phyloP scores from a whole-genome alignment of 1,140 invertebrate species.

The Pseudomyrmex dendroicus region DNA sequence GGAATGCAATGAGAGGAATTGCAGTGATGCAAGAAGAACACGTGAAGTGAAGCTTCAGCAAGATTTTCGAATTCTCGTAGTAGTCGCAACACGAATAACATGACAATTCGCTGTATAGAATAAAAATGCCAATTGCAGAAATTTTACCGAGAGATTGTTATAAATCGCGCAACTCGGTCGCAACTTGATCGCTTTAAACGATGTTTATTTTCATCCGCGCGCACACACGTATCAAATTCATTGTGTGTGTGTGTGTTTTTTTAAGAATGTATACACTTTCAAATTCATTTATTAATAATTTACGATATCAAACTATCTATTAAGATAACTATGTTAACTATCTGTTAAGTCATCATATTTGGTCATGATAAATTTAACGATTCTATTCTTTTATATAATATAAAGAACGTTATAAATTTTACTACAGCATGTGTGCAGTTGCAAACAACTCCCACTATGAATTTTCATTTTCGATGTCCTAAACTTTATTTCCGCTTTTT shows the following conservation, averaged over 20 bases:
- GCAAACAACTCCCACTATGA: neutral
- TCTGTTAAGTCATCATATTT: neutral
- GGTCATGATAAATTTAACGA: neutral
- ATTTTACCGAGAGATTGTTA: neutral
- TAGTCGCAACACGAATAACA: no score
- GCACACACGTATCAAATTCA: no score
- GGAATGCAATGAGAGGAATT: neutral
- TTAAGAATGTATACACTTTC: no score
- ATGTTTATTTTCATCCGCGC: conserved; percentile 4
- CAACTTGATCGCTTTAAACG: neutral
- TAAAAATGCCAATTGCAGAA: neutral
- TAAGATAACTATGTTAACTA: no score
- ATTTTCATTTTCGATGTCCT: conserved; percentile 1
- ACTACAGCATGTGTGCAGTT: neutral
- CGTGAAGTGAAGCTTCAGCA: neutral
- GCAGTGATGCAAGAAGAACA: neutral
- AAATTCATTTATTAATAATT: neutral
- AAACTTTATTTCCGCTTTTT: neutral
- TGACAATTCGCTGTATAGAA: neutral
- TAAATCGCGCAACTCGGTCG: neutral
- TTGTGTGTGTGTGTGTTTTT: neutral
- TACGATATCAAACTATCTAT: neutral
- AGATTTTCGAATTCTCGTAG: conserved; percentile 9
- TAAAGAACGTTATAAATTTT: neutral
- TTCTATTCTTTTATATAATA: neutral